phyloP scores from a whole-genome alignment of 2,113 vertebrate genomes.

The Oophaga pumilio region DNA sequence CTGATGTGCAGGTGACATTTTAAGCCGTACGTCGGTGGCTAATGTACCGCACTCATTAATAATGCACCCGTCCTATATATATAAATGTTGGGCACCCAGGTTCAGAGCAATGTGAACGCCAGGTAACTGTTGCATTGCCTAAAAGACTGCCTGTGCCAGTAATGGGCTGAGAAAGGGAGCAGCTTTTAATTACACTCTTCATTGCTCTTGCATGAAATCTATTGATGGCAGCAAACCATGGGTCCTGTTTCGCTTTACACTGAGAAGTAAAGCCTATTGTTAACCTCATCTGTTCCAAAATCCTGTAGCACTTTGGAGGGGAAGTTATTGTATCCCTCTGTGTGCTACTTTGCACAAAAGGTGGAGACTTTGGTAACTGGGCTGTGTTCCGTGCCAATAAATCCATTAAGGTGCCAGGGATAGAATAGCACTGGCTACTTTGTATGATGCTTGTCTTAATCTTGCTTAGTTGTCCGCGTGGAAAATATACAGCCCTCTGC shows the following conservation, averaged over 20 bases:
- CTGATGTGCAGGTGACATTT: neutral
- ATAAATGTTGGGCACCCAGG: neutral
- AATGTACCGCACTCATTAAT: constrained; percentile 20
- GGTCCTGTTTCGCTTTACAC: constrained; percentile 34
- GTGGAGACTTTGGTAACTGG: neutral
- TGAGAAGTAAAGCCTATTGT: constrained; percentile 47
- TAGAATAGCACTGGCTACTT: neutral
- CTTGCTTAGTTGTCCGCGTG: neutral
- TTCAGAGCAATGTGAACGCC: constrained; percentile 16
- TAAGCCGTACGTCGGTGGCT: neutral
- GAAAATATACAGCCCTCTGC: neutral
- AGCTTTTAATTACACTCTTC: constrained; percentile 56
- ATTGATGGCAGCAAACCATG: constrained; percentile 52
- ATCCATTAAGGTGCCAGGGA: neutral
- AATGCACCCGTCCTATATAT: neutral
- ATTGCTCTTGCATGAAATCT: constrained; percentile 55
- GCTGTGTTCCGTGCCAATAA: neutral
- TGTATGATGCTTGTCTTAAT: neutral
- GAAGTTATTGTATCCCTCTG: neutral
- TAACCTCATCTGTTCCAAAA: constrained; percentile 51
- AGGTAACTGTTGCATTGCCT: constrained; percentile 49
- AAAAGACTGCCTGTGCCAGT: constrained; percentile 51
- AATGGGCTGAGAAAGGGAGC: constrained; percentile 53
- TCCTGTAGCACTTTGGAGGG: constrained; percentile 16
- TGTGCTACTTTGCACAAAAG: neutral